These are phyloP conservation scores for Rhagonycha fulva DNA, from an alignment of 2,888 invertebrate species.

Conservation along the genomic window DNA sequence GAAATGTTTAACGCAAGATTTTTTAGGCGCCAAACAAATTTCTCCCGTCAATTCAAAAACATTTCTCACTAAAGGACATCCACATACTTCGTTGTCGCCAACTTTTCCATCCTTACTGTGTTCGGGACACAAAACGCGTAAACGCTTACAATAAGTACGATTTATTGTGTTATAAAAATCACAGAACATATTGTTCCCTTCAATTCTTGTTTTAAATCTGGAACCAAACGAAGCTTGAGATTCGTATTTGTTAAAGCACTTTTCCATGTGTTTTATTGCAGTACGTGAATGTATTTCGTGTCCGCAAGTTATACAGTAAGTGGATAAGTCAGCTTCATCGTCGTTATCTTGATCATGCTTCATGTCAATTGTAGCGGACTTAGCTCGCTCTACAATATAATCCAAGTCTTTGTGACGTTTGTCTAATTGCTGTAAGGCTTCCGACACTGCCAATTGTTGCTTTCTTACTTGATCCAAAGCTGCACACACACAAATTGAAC, in stretches of 20 bases:
- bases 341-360: conserved; percentile 66
- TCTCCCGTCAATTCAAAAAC: conserved; percentile 85
- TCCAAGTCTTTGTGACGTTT: conserved; percentile 79
- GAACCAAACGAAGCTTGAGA: conserved; percentile 97
- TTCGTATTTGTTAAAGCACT: conserved; percentile 97
- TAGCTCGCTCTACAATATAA: conserved; percentile 77
- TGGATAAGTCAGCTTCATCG: conserved; percentile 72
- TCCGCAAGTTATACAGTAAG: conserved; percentile 97
- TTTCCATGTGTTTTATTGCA: conserved; percentile 96
- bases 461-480: conserved; percentile 65
- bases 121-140: conserved; percentile 95
- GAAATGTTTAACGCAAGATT: conserved; percentile 88
- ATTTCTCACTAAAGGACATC: conserved; percentile 85
- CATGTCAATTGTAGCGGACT: conserved; percentile 69
- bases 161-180: conserved; percentile 90
- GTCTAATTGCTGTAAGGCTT: conserved; percentile 79
- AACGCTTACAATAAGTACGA: conserved; percentile 92
- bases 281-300: conserved; percentile 91
- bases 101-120: conserved; percentile 94
- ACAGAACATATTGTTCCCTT: conserved; percentile 96
- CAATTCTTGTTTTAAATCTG: conserved; percentile 90
- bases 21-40: conserved; percentile 87
- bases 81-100: conserved; percentile 87
- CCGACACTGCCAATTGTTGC: conserved; percentile 78
- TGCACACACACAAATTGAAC: conserved; percentile 25